Percentiles rank a stretch among this genome's conserved stretches.
These are phyloP conservation scores for Heteractis magnifica DNA, from an alignment of 92 coral and sea anemone genomes.

Conservation along the genomic window DNA sequence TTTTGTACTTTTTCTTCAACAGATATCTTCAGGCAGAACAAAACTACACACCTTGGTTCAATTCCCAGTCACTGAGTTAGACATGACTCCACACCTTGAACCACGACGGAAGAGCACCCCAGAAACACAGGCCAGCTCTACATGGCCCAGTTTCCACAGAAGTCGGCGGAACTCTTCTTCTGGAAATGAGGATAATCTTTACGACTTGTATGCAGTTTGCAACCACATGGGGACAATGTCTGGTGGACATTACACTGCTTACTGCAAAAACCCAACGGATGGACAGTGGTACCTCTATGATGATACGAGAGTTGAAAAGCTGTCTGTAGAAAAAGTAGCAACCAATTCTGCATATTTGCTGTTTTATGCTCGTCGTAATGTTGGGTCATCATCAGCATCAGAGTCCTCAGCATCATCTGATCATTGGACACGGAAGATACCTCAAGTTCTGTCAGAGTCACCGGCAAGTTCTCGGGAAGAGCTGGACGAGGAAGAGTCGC, in stretches of 20 bases:
- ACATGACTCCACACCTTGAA: slow-evolving; percentile 81
- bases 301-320: slow-evolving; percentile 76
- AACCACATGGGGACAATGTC: slow-evolving; percentile 93
- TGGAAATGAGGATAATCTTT: slow-evolving; percentile 65
- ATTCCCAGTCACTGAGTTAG: slow-evolving; percentile 71
- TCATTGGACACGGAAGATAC: slow-evolving; percentile 85
- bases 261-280: slow-evolving; percentile 86
- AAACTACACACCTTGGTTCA: slow-evolving; percentile 87
- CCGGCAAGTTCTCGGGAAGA: slow-evolving; percentile 49
- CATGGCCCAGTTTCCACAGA: slow-evolving; percentile 56
- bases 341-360: slow-evolving; percentile 86
- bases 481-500: slow-evolving; percentile 24
- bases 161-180: slow-evolving; percentile 46
- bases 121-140: slow-evolving; percentile 37
- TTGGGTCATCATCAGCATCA: slow-evolving; percentile 63
- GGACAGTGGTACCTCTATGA: slow-evolving; percentile 82
- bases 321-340: slow-evolving; percentile 34
- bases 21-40: slow-evolving; percentile 82
- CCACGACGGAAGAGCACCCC: slow-evolving; percentile 59
- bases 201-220: slow-evolving; percentile 90
- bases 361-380: slow-evolving; percentile 79
- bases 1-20: not conserved
- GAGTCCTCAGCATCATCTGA: slow-evolving; percentile 70
- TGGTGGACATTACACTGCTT: slow-evolving; percentile 93
- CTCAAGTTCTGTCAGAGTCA: slow-evolving; percentile 63